These are phyloP conservation scores for Laticauda colubrina DNA, from an alignment of 2,113 vertebrate species.

Conservation along the genomic window DNA sequence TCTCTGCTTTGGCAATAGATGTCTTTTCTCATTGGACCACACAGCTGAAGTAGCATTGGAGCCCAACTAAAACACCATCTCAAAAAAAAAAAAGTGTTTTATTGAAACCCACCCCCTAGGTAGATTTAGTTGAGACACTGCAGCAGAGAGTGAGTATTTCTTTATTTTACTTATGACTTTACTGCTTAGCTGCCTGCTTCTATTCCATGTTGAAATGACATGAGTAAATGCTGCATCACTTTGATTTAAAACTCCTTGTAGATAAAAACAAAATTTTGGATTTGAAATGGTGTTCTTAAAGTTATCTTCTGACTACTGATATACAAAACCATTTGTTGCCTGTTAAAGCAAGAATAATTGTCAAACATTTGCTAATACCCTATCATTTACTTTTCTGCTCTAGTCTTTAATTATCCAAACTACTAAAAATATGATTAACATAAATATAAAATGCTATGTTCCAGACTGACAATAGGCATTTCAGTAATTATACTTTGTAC, in stretches of 20 bases:
- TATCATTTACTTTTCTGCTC: not conserved
- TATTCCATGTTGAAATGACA: not conserved
- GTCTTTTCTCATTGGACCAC: not conserved
- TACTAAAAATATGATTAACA: slow-evolving; percentile 20
- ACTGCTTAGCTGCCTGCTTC: not conserved
- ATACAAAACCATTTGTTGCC: not conserved
- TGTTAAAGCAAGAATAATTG: slow-evolving; percentile 1
- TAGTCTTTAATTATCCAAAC: slow-evolving; percentile 38
- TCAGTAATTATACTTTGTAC: slow-evolving; percentile 12
- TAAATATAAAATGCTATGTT: slow-evolving; percentile 27
- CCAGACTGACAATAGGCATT: not conserved
- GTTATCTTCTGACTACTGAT: not conserved
- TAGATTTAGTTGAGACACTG: not conserved
- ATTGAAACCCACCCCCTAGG: not conserved
- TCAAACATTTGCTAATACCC: not conserved
- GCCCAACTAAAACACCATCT: not conserved
- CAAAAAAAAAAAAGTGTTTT: not conserved
- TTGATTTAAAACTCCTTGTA: not conserved
- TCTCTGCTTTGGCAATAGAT: not conserved
- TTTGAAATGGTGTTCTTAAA: not conserved
- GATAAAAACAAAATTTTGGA: not conserved
- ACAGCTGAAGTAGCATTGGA: not conserved
- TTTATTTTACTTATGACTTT: not conserved
- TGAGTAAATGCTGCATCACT: not conserved
- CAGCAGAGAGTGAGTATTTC: not conserved